phyloP scores from a whole-genome alignment of 2,888 invertebrate species.

The Scrobipalpa atriplicella region DNA sequence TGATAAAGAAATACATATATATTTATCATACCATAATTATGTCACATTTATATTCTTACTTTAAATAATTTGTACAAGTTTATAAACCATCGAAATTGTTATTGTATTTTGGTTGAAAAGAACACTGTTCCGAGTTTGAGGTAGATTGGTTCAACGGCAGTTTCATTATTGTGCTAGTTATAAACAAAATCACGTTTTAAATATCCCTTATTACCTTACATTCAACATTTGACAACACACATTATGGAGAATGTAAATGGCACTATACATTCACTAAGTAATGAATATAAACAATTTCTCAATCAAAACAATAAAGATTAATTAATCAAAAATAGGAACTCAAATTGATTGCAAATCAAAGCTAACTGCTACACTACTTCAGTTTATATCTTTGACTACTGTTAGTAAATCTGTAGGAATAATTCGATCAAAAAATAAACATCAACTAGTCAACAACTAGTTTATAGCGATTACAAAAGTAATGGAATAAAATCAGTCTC shows the following conservation, averaged over 20 bases:
- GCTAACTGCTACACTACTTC: constrained; percentile 5
- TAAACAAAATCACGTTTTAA: constrained; percentile 29
- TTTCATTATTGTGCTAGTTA: constrained; percentile 33
- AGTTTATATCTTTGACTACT: not conserved
- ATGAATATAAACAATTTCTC: constrained; percentile 59
- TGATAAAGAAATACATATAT: constrained; percentile 76
- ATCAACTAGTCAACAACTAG: constrained; percentile 23
- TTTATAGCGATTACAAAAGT: constrained; percentile 35
- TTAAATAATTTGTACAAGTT: constrained; percentile 69
- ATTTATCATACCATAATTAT: constrained; percentile 70
- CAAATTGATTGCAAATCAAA: constrained; percentile 68
- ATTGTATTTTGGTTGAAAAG: constrained; percentile 45
- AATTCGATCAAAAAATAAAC: constrained; percentile 17
- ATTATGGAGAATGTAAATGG: constrained; percentile 41
- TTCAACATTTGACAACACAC: constrained; percentile 14
- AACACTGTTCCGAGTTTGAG: constrained; percentile 66
- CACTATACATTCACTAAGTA: constrained; percentile 53
- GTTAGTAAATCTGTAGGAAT: constrained; percentile 1
- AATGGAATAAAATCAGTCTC: constrained; percentile 64
- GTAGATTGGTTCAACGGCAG: constrained; percentile 61
- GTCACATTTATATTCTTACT: constrained; percentile 66
- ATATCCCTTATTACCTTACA: constrained; percentile 8
- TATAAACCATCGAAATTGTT: constrained; percentile 44
- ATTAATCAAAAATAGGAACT: constrained; percentile 75
- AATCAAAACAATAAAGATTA: constrained; percentile 62